Percentiles rank a stretch among this genome's conserved stretches.
phyloP scores from a whole-genome alignment of 2,888 invertebrate genomes.

The Resseliella maxima region DNA sequence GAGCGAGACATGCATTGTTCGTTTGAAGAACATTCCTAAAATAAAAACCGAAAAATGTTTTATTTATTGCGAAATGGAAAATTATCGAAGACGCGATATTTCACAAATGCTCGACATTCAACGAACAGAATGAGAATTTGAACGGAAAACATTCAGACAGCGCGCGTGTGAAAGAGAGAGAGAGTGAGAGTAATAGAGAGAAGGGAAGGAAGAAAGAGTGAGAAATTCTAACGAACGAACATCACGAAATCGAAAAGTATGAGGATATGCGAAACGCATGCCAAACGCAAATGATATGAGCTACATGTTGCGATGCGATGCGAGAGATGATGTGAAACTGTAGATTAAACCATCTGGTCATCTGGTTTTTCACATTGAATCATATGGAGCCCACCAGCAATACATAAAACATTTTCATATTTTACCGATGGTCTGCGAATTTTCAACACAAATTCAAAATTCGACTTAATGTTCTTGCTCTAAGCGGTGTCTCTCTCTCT shows the following conservation, averaged over 20 bases:
- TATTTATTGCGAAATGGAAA: neutral
- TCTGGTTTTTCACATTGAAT: constrained; percentile 14
- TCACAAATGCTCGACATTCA: too few relatives aligned
- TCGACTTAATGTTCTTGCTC: neutral
- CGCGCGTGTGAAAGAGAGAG: too few relatives aligned
- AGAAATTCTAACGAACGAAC: too few relatives aligned
- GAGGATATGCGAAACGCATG: neutral
- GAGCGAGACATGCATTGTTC: too few relatives aligned
- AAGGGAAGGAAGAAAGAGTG: too few relatives aligned
- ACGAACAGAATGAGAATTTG: too few relatives aligned
- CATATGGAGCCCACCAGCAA: neutral
- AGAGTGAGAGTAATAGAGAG: too few relatives aligned
- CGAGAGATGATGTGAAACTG: neutral
- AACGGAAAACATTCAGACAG: neutral
- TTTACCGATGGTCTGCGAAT: neutral
- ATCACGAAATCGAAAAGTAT: neutral
- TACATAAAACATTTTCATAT: neutral
- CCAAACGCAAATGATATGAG: neutral
- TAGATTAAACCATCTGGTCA: constrained; percentile 23
- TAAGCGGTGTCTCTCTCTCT: too few relatives aligned
- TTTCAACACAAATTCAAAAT: neutral
- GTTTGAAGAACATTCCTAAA: too few relatives aligned
- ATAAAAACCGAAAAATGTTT: neutral
- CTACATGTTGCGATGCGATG: too few relatives aligned
- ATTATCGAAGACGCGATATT: neutral